Percentiles rank a stretch among this genome's conserved stretches.
phyloP scores from a whole-genome alignment of 1,140 invertebrate genomes.

The Diachasma alloeum region DNA sequence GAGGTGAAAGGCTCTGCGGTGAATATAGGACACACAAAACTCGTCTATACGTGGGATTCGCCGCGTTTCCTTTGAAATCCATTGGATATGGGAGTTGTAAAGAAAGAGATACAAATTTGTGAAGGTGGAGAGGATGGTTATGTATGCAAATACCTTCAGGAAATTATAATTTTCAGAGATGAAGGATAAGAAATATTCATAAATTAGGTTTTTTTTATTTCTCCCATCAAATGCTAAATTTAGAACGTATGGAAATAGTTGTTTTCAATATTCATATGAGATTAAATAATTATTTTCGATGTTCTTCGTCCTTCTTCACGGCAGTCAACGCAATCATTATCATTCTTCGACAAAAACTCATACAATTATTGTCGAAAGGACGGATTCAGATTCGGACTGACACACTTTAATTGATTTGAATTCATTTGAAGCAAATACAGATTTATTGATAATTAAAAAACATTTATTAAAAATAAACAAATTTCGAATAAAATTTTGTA shows the following conservation, averaged over 20 bases:
- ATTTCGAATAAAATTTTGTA: too few relatives aligned
- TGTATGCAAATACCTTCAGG: not conserved
- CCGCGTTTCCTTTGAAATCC: not conserved
- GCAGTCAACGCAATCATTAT: not conserved
- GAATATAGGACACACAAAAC: slow-evolving; percentile 58
- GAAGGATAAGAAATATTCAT: not conserved
- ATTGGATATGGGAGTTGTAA: not conserved
- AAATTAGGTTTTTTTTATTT: not conserved
- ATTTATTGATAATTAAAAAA: too few relatives aligned
- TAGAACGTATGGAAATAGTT: not conserved
- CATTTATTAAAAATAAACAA: too few relatives aligned
- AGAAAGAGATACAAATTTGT: not conserved
- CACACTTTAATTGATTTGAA: too few relatives aligned
- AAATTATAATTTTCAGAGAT: not conserved
- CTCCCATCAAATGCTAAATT: not conserved
- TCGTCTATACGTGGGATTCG: slow-evolving; percentile 52
- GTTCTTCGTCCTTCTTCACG: not conserved
- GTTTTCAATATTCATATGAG: not conserved
- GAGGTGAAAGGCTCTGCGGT: slow-evolving; percentile 57
- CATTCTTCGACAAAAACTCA: too few relatives aligned
- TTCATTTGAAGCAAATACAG: too few relatives aligned
- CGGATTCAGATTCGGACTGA: too few relatives aligned
- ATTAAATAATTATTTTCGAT: not conserved
- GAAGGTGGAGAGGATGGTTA: not conserved
- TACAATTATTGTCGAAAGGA: too few relatives aligned